Conservation (phyloP, 2,797 vertebrate species). For the Gymnoscopelus microlampas region DNA sequence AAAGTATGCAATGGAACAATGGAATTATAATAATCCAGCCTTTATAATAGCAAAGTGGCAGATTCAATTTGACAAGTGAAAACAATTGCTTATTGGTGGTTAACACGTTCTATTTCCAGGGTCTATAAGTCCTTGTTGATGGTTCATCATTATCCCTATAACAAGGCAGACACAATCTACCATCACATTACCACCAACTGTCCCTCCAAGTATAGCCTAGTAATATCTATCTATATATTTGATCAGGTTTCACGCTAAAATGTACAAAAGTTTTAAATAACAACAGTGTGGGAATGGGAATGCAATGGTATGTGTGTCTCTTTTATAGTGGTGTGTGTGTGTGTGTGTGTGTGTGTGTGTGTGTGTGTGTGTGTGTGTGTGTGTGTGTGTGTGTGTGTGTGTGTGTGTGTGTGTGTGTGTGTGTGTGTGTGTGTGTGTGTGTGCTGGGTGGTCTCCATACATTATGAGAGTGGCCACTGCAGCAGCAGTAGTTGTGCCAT, state of each 20-base stretch:
- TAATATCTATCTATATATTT: conserved; percentile 9
- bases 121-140: no score
- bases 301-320: conserved; percentile 46
- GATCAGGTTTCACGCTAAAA: conserved; percentile 53
- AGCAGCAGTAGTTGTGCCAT: conserved; percentile 72
- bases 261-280: conserved; percentile 54
- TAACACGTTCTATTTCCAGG: no score
- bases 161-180: no score
- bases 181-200: no score
- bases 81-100: no score
- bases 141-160: no score
- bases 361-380: conserved; percentile 37
- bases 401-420: conserved; percentile 33
- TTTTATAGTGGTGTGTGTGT: conserved; percentile 29
- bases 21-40: no score
- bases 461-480: conserved; percentile 64
- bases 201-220: no score
- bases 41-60: no score
- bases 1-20: no score
- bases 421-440: conserved; percentile 6
- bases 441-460: conserved; percentile 70
- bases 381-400: conserved; percentile 11
- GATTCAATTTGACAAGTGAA: no score
- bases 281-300: conserved; percentile 72
- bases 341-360: conserved; percentile 38